A percentile compares a stretch with the other conserved stretches of the same genome.
Evolutionary conservation across 2,113 vertebrate genomes (phyloP).

Genomic region (Oenanthe oenanthe): DNA sequence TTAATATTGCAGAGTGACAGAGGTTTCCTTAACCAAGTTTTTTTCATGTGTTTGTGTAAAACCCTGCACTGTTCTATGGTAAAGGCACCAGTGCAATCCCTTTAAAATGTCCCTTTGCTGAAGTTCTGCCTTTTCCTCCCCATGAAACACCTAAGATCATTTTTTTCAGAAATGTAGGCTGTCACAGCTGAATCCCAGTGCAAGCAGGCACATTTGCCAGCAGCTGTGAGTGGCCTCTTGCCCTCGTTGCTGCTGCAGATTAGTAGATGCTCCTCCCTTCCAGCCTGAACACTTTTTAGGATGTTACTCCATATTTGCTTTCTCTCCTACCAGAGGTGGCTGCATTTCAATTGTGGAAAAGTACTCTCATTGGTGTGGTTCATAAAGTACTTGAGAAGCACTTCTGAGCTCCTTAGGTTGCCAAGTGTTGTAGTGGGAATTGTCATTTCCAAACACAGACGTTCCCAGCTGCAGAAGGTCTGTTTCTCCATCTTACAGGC

Average conservation of each 20-base stretch:
- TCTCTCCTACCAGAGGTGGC: not conserved
- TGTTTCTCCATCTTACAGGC: not conserved
- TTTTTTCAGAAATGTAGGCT: not conserved
- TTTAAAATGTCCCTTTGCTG: not conserved
- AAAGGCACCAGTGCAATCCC: not conserved
- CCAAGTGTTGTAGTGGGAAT: not conserved
- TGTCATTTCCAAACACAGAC: not conserved
- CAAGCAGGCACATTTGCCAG: not conserved
- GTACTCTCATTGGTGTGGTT: not conserved
- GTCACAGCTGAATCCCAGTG: not conserved
- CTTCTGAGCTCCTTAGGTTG: slow-evolving; percentile 8
- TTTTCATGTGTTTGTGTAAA: not conserved
- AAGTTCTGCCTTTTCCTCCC: not conserved
- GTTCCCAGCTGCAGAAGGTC: not conserved
- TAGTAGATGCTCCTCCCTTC: not conserved
- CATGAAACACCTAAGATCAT: not conserved
- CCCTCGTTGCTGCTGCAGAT: not conserved
- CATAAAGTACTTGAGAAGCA: slow-evolving; percentile 11
- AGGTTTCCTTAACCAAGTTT: not conserved
- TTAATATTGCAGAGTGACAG: not conserved
- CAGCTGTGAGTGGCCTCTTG: not conserved
- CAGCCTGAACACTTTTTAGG: not conserved
- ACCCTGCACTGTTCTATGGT: not conserved
- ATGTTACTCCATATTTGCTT: not conserved
- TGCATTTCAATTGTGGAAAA: not conserved